Evolutionary conservation across 2,113 vertebrate genomes (phyloP).

Genomic region (Rhinogobius similis): DNA sequence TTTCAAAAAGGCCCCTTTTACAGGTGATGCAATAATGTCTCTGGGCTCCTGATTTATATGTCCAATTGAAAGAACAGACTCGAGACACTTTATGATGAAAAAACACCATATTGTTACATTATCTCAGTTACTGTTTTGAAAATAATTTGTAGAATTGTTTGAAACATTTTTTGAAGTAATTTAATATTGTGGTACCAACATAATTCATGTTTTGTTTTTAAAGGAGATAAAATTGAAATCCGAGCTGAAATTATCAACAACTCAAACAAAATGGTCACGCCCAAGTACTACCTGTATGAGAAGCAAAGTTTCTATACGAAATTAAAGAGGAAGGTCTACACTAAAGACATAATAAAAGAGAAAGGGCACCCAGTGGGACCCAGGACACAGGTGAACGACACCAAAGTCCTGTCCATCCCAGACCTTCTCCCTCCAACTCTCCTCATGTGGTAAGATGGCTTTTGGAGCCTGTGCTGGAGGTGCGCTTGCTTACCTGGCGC

Average conservation of each 20-base stretch:
- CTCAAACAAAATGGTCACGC: slow-evolving; percentile 45
- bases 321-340: slow-evolving; percentile 52
- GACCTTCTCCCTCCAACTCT: slow-evolving; percentile 54
- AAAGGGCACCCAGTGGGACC: slow-evolving; percentile 47
- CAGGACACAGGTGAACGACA: slow-evolving; percentile 25
- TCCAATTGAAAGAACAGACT: too few species aligned
- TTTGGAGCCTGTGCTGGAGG: too few species aligned
- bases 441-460: too few species aligned
- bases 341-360: slow-evolving; percentile 48
- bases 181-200: too few species aligned
- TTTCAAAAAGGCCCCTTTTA: background rate
- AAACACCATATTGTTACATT: too few species aligned
- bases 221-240: slow-evolving; percentile 60
- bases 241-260: slow-evolving; percentile 57
- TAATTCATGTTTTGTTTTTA: slow-evolving; percentile 7
- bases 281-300: slow-evolving; percentile 66
- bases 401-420: slow-evolving; percentile 53
- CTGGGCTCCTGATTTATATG: too few species aligned
- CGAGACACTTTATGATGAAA: too few species aligned
- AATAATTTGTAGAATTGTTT: too few species aligned
- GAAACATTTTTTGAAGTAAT: background rate
- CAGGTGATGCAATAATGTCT: too few species aligned
- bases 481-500: too few species aligned
- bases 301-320: slow-evolving; percentile 66
- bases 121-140: too few species aligned